Conservation (phyloP, 2,888 invertebrate genomes). For the Argynnis bischoffii region DNA sequence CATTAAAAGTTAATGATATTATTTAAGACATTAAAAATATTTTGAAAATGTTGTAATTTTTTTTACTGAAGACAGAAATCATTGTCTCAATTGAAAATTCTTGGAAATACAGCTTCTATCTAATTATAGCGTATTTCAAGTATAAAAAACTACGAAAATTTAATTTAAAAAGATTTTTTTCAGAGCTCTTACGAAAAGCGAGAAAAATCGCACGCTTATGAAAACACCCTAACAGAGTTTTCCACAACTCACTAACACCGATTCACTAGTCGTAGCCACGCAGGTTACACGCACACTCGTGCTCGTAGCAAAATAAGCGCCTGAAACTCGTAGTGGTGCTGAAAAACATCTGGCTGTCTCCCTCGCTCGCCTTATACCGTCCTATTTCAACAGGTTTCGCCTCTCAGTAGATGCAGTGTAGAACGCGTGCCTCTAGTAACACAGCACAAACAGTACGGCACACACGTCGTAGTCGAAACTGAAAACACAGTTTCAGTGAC, state of each 20-base stretch:
- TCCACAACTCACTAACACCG: conserved; percentile 79
- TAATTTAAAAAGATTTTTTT: conserved; percentile 17
- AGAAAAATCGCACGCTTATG: conserved; percentile 69
- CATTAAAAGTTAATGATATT: too few relatives aligned
- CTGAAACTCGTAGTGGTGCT: conserved; percentile 63
- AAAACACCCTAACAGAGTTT: conserved; percentile 78
- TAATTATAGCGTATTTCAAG: neutral
- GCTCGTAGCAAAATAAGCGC: conserved; percentile 70
- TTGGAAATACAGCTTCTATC: too few relatives aligned
- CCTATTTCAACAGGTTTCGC: conserved; percentile 82
- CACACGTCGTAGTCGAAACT: conserved; percentile 73
- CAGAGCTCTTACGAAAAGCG: conserved; percentile 47
- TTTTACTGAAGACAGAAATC: too few relatives aligned
- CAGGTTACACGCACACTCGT: conserved; percentile 75
- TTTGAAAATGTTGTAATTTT: too few relatives aligned
- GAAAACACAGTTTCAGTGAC: conserved; percentile 79
- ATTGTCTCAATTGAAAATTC: too few relatives aligned
- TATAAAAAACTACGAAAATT: conserved; percentile 1
- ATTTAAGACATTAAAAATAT: too few relatives aligned
- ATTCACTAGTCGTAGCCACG: conserved; percentile 68
- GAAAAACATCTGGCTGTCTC: conserved; percentile 53
- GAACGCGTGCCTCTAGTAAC: conserved; percentile 79
- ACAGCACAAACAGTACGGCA: conserved; percentile 76
- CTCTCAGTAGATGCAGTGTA: conserved; percentile 76
- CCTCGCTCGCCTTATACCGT: conserved; percentile 66